A percentile compares a stretch with the other conserved stretches of the same genome.
phyloP scores from a whole-genome alignment of 2,797 vertebrate genomes.

The Epinephelus awoara region DNA sequence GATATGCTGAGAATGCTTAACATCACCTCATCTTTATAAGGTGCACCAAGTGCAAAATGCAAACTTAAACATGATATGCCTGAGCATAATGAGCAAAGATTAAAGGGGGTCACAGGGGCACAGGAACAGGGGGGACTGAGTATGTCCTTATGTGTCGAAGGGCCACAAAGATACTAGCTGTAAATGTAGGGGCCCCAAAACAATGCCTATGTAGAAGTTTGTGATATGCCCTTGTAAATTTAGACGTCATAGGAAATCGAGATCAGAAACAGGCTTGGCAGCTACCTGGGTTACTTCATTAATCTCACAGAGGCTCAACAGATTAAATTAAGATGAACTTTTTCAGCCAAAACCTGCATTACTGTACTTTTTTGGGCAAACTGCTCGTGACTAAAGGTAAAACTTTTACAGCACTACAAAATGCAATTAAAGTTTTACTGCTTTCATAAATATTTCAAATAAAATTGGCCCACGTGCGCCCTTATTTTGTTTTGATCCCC shows the following conservation, averaged over 20 bases:
- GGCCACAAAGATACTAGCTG: not conserved
- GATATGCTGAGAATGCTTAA: no score
- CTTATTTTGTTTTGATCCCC: not conserved
- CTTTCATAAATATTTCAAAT: constrained; percentile 34
- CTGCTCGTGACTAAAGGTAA: constrained; percentile 15
- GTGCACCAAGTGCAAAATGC: not conserved
- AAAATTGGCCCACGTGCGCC: not conserved
- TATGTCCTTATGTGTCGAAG: not conserved
- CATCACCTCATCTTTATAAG: no score
- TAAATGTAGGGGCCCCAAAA: no score
- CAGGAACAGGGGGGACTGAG: no score
- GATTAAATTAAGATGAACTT: not conserved
- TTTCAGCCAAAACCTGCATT: not conserved
- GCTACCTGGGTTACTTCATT: not conserved
- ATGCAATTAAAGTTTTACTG: constrained; percentile 16
- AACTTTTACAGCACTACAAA: constrained; percentile 20
- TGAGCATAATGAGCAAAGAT: not conserved
- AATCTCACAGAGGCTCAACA: constrained; percentile 9
- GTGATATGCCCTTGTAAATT: no score
- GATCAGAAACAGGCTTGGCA: not conserved
- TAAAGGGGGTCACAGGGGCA: not conserved
- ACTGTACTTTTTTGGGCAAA: not conserved
- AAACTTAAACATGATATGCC: not conserved
- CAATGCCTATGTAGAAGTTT: no score
- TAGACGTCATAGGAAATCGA: no score